Base-by-base conservation (phyloP, 2,113 vertebrate genomes). In the Myodes glareolus region DNA sequence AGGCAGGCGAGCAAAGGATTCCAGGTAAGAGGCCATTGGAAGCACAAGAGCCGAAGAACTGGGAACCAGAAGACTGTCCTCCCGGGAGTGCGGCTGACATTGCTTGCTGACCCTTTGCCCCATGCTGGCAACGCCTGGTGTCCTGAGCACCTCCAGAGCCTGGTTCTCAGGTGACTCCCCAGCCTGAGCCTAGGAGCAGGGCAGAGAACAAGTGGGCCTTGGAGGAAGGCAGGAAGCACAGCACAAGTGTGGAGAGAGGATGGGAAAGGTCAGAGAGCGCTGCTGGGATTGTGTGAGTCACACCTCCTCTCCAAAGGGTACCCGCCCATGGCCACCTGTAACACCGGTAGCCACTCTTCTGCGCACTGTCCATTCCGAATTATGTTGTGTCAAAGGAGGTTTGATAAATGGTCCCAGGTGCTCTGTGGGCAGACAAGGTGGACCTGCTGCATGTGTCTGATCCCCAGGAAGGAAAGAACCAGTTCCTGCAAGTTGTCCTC, bases 1-100 rank as follows among this genome's bases (percentile, higher is more conserved):
- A 97, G 75, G 47, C 13, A 97, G 75, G 47, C 13, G 68, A 92
- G 81, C 91, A 94, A 63, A 88, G 94, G 52, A 67, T 96, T 90
- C 77, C 8, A 33, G 42, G 52, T 72, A 50, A 94, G 90, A 82
- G 42, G 21, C 33, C 33, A 70, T 45, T 77, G 84, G 72, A 80
- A 94, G 45, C 36, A 65, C 58, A 8, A n/a, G 14, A 45, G 25
- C 36, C 31, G 33, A 70, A 75, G 25, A 73, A 78, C 27, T 5
- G 52, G 42, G 67, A 76, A 65, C 36, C 45, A 25, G 82, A 47
- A 65, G 39, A 1, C 50, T 1, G 5, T 1, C 25, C n/a, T 3
- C 1, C 39, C 19, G 47, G 29, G n/a, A 14, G 67, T 14, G 67
- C 5, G 67, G 78, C 52, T 76, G 68, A 88, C 14, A 21, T 29